Percentiles rank a stretch among this genome's conserved stretches.
These are phyloP conservation scores for Cynopterus sphinx DNA, from an alignment of 2,797 vertebrate species.

Conservation along the genomic window DNA sequence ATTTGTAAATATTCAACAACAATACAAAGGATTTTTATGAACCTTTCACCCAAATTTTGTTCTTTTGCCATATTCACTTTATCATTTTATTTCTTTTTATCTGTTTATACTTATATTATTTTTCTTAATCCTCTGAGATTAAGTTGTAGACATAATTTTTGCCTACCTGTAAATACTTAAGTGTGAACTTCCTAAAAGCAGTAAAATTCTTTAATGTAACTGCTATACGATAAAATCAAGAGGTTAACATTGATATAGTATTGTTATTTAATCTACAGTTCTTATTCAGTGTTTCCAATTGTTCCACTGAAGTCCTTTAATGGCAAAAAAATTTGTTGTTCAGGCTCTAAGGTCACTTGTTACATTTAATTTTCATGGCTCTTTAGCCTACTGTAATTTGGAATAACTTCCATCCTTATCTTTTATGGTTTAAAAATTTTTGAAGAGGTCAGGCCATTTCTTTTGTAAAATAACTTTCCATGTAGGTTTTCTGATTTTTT, in stretches of 20 bases:
- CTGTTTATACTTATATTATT: not conserved
- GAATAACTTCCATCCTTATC: not conserved
- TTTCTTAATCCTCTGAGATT: not conserved
- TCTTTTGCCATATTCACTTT: not conserved
- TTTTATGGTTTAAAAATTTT: conserved; percentile 14
- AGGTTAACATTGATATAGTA: not conserved
- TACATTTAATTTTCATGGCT: not conserved
- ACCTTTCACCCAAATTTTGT: not conserved
- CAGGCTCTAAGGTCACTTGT: not conserved
- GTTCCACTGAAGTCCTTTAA: not conserved
- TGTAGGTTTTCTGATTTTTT: conserved; percentile 35
- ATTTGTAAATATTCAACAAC: not conserved
- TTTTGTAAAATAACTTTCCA: conserved; percentile 1
- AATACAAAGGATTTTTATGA: not conserved
- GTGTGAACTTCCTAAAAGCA: not conserved
- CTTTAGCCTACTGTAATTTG: not conserved
- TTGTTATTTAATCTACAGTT: not conserved
- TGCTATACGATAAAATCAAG: not conserved
- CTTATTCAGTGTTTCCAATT: not conserved
- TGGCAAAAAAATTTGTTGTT: not conserved
- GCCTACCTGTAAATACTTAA: not conserved
- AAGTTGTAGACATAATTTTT: not conserved
- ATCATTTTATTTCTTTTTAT: conserved; percentile 8
- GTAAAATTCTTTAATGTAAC: not conserved
- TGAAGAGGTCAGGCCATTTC: not conserved